These are phyloP conservation scores for Abscondita cerata DNA, from an alignment of 2,888 invertebrate species.

Conservation along the genomic window DNA sequence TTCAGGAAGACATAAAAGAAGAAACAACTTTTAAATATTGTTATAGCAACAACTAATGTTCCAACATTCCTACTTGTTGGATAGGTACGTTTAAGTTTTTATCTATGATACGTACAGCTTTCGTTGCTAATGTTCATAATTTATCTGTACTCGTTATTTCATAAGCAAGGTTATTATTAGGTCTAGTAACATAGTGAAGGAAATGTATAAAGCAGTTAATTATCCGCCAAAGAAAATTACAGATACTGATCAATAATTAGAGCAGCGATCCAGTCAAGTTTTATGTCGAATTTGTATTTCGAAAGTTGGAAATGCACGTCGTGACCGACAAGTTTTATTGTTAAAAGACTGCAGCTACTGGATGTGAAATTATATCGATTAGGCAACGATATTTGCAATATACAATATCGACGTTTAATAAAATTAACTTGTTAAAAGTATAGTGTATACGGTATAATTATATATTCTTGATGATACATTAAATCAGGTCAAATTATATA, in stretches of 20 bases:
- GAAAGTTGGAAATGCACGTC: constrained; percentile 10
- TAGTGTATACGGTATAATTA: constrained; percentile 7
- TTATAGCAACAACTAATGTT: constrained; percentile 13
- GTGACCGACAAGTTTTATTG: constrained; percentile 28
- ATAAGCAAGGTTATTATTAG: constrained; percentile 28
- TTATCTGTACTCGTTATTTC: constrained; percentile 24
- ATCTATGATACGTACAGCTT: constrained; percentile 18
- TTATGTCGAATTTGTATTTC: not conserved
- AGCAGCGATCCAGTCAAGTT: constrained; percentile 17
- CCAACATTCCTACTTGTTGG: constrained; percentile 14
- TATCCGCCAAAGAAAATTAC: constrained; percentile 26
- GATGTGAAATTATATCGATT: constrained; percentile 33
- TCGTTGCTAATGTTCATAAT: constrained; percentile 25
- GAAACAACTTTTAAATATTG: not conserved
- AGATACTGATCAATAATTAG: constrained; percentile 28
- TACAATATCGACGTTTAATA: constrained; percentile 21
- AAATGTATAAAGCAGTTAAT: constrained; percentile 25
- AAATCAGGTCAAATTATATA: not conserved
- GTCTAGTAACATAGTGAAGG: constrained; percentile 26
- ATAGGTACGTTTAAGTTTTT: not conserved
- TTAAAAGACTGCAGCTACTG: constrained; percentile 29
- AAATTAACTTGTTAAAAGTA: constrained; percentile 23
- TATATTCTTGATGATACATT: not conserved
- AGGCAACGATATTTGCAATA: constrained; percentile 24
- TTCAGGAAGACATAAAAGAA: not conserved